A percentile compares a stretch with the other conserved stretches of the same genome.
These are phyloP conservation scores for Stegana nigrithorax DNA, from an alignment of 2,888 invertebrate species.

Conservation along the genomic window DNA sequence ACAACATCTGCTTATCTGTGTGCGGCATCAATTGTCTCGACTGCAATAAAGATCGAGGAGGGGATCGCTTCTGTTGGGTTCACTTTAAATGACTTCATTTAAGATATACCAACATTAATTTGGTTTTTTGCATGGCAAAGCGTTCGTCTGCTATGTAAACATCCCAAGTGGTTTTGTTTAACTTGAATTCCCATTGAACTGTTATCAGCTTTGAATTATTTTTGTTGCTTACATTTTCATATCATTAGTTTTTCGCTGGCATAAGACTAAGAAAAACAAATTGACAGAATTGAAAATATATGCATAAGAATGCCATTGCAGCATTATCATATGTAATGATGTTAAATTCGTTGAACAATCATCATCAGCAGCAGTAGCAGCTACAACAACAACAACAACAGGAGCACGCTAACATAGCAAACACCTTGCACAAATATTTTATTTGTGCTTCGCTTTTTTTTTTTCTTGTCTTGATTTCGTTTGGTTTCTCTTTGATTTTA, in stretches of 20 bases:
- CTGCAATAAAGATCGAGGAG: background rate
- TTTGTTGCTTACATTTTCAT: conserved; percentile 41
- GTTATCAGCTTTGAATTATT: conserved; percentile 32
- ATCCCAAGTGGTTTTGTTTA: conserved; percentile 5
- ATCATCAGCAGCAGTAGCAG: conserved; percentile 15
- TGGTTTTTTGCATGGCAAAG: background rate
- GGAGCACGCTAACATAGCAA: conserved; percentile 23
- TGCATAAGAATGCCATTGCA: too few species aligned
- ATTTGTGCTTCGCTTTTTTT: conserved; percentile 27
- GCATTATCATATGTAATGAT: conserved; percentile 65
- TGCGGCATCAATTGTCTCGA: background rate
- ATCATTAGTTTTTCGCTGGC: conserved; percentile 39
- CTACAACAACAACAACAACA: background rate
- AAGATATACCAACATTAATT: conserved; percentile 36
- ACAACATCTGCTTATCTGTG: background rate
- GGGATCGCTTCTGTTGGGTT: too few species aligned
- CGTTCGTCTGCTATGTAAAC: background rate
- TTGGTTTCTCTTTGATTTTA: conserved; percentile 5
- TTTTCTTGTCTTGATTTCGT: conserved; percentile 13
- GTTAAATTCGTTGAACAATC: conserved; percentile 48
- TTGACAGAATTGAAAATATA: too few species aligned
- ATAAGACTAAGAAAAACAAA: background rate
- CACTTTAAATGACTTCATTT: conserved; percentile 46
- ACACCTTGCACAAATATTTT: conserved; percentile 61
- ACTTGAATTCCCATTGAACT: conserved; percentile 21